These are phyloP conservation scores for Standfussiana lucernea DNA, from an alignment of 2,888 invertebrate genomes.

Conservation along the genomic window DNA sequence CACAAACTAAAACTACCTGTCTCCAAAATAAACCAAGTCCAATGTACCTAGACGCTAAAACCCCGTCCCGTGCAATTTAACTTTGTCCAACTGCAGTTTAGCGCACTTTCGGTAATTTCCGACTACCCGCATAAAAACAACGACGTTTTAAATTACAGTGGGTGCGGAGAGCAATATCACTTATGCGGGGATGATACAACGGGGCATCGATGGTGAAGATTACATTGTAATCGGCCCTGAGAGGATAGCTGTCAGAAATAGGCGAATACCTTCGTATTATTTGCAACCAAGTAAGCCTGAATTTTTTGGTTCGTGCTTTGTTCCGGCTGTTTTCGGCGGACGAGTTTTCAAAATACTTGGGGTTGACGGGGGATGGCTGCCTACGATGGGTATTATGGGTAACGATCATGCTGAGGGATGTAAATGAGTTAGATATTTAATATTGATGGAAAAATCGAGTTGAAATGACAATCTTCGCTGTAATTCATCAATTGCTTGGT, in stretches of 20 bases:
- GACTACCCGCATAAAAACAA: conserved; percentile 24
- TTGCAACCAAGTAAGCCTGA: conserved; percentile 81
- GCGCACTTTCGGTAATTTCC: conserved; percentile 36
- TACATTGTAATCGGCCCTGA: conserved; percentile 85
- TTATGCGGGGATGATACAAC: conserved; percentile 79
- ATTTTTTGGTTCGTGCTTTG: conserved; percentile 44
- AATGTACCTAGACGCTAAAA: conserved; percentile 37
- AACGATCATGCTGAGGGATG: background rate
- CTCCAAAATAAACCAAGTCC: background rate
- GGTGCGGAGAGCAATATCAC: conserved; percentile 85
- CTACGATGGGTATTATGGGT: background rate
- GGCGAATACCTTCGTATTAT: conserved; percentile 82
- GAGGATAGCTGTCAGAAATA: conserved; percentile 83
- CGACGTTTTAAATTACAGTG: conserved; percentile 76
- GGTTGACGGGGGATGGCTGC: background rate
- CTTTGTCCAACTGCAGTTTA: conserved; percentile 56
- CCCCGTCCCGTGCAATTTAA: conserved; percentile 49
- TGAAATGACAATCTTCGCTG: background rate
- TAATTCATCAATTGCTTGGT: background rate
- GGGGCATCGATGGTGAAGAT: conserved; percentile 82
- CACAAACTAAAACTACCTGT: conserved; percentile 3
- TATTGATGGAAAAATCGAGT: background rate
- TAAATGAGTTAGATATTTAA: background rate
- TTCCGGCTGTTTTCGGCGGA: background rate
- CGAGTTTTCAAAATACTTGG: background rate